These are phyloP conservation scores for Misgurnus anguillicaudatus DNA, from an alignment of 2,113 vertebrate species.

Conservation along the genomic window DNA sequence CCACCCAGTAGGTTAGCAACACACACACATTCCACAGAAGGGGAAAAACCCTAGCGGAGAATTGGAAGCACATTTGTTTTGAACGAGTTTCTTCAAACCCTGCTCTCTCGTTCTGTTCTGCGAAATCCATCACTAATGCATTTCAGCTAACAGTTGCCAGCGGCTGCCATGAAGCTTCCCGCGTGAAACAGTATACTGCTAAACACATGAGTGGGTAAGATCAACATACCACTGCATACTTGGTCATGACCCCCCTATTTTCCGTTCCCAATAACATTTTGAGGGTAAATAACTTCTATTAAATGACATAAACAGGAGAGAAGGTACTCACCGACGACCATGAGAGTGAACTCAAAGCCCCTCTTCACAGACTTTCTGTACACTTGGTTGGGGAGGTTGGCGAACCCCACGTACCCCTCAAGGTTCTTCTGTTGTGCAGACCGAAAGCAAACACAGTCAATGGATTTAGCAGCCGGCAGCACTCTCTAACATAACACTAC, in stretches of 20 bases:
- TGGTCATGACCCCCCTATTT: not conserved
- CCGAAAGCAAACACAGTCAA: slow-evolving; percentile 52
- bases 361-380: slow-evolving; percentile 97
- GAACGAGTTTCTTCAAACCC: slow-evolving; percentile 48
- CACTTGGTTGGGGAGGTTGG: slow-evolving; percentile 95
- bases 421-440: slow-evolving; percentile 92
- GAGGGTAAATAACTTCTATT: too few relatives aligned
- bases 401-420: slow-evolving; percentile 96
- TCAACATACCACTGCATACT: not conserved
- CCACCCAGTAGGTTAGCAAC: slow-evolving; percentile 59
- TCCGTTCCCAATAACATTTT: not conserved
- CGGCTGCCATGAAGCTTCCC: not conserved
- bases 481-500: slow-evolving; percentile 8
- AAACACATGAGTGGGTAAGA: slow-evolving; percentile 21
- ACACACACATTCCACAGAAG: slow-evolving; percentile 47
- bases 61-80: slow-evolving; percentile 58
- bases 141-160: slow-evolving; percentile 46
- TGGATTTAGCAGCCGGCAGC: not conserved
- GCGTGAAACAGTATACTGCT: slow-evolving; percentile 46
- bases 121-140: slow-evolving; percentile 46
- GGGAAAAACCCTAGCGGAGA: slow-evolving; percentile 38
- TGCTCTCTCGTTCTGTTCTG: slow-evolving; percentile 28
- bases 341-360: slow-evolving; percentile 95
- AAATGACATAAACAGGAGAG: not conserved
- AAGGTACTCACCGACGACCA: slow-evolving; percentile 91